Evolutionary conservation across 1,140 invertebrate species (phyloP), one percentile per base, ranked within the genome.

Genomic region (Cydia fagiglandana): DNA sequence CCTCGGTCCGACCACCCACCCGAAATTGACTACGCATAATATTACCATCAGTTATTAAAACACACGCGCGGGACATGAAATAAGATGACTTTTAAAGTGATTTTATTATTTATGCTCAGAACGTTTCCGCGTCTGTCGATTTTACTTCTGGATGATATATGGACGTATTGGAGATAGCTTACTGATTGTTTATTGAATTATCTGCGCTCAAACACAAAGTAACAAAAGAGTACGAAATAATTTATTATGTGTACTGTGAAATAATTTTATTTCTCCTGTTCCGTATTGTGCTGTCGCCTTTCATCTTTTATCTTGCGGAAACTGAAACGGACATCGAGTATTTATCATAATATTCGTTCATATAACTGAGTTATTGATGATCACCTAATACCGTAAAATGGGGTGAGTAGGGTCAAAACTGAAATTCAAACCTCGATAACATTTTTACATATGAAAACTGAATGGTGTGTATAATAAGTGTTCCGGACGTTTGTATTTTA

Each of bases 1-100:
- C 76, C 74, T 77, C 68, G 24, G 50, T 50, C 53, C 77, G 81
- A 81, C 82, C 83, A 81, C 82, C 84, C 83, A 80, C 56, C 74
- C 74, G 50, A 81, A 79, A 81, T 80, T 76, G 75, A 78, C 34
- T 76, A 28, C 73, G 83, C 83, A 86, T 86, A 86, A 84, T 83
- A 83, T 84, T 83, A 82, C 79, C 81, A 84, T 86, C 80, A 80
- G 74, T 86, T 83, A 83, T 84, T 83, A 79, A 83, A 80, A 79
- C 76, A 77, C 77, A 38, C 77, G 70, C 45, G 24, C 50, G 74
- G 68, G 50, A 74, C 70, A 79, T 79, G 75, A 79, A 76, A 79
- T 78, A 76, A 38, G 68, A 66, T 64, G 53, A 45, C 28, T 73
- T 76, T 76, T 76, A 76, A 70, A 76, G 75, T 76, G 75, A 76